Evolutionary conservation across 2,888 invertebrate genomes (phyloP).

Genomic region (Eupithecia subfuscata): DNA sequence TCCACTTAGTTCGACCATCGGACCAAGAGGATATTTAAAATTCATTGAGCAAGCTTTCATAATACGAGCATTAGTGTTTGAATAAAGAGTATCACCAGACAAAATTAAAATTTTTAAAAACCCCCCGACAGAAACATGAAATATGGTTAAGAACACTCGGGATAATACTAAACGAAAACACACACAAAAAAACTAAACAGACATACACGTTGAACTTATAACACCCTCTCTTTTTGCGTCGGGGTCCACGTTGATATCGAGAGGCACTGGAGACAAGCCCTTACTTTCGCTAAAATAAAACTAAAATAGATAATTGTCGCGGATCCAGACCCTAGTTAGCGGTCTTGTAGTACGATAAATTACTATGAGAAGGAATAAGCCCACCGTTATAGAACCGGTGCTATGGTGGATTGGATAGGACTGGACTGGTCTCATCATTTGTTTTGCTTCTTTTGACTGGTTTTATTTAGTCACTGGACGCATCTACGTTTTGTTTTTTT

Average conservation of each 20-base stretch:
- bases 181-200: too few relatives aligned
- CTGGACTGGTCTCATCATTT: slow-evolving; percentile 1
- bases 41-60: too few relatives aligned
- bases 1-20: too few relatives aligned
- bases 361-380: slow-evolving; percentile 62
- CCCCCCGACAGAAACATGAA: too few relatives aligned
- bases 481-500: not conserved
- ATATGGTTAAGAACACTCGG: too few relatives aligned
- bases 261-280: slow-evolving; percentile 4
- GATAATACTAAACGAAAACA: too few relatives aligned
- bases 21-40: too few relatives aligned
- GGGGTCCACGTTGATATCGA: too few relatives aligned
- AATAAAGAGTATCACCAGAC: not conserved
- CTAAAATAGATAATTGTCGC: slow-evolving; percentile 43
- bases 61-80: not conserved
- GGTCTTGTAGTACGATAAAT: slow-evolving; percentile 58
- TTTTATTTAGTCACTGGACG: slow-evolving; percentile 1
- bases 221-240: too few relatives aligned
- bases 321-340: slow-evolving; percentile 49
- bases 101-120: too few relatives aligned
- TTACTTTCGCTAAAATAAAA: slow-evolving; percentile 50
- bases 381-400: slow-evolving; percentile 64
- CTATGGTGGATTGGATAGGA: slow-evolving; percentile 35
- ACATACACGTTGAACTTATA: too few relatives aligned
- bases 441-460: slow-evolving; percentile 7